Conservation (phyloP, 2,797 vertebrate genomes). For the Rhadinocentrus ornatus region DNA sequence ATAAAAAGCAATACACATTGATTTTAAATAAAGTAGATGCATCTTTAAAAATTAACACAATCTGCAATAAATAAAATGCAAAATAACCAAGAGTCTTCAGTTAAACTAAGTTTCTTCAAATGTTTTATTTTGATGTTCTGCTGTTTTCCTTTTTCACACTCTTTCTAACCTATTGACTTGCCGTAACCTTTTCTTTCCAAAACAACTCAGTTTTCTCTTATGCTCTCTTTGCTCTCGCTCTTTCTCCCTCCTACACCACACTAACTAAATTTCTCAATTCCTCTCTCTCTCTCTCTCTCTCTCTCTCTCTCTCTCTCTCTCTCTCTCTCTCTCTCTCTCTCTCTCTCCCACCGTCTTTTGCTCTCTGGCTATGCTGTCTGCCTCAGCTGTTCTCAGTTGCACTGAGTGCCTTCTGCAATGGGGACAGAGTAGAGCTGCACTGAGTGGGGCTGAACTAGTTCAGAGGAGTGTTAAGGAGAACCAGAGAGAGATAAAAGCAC, state of each 20-base stretch:
- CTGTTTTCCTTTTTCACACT: constrained; percentile 49
- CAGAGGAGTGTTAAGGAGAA: constrained; percentile 57
- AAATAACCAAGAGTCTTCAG: background rate
- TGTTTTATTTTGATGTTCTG: constrained; percentile 18
- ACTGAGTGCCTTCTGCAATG: constrained; percentile 72
- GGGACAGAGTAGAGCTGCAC: constrained; percentile 75
- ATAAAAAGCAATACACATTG: too few relatives aligned
- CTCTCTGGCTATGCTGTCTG: constrained; percentile 70
- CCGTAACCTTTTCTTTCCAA: constrained; percentile 53
- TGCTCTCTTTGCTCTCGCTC: constrained; percentile 62
- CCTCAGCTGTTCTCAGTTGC: constrained; percentile 82
- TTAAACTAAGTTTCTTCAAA: constrained; percentile 1
- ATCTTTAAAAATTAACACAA: background rate
- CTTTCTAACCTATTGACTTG: constrained; percentile 59
- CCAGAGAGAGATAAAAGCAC: constrained; percentile 47
- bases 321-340: constrained; percentile 43
- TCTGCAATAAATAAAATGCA: background rate
- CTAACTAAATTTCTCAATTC: constrained; percentile 55
- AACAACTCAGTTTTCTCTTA: constrained; percentile 58
- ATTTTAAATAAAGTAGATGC: background rate
- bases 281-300: constrained; percentile 33
- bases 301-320: constrained; percentile 43
- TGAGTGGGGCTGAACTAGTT: constrained; percentile 69
- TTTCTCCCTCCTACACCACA: constrained; percentile 67
- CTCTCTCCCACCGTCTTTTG: constrained; percentile 43